Conservation (phyloP, 2,888 invertebrate genomes). For the Dasysyrphus albostriatus region DNA sequence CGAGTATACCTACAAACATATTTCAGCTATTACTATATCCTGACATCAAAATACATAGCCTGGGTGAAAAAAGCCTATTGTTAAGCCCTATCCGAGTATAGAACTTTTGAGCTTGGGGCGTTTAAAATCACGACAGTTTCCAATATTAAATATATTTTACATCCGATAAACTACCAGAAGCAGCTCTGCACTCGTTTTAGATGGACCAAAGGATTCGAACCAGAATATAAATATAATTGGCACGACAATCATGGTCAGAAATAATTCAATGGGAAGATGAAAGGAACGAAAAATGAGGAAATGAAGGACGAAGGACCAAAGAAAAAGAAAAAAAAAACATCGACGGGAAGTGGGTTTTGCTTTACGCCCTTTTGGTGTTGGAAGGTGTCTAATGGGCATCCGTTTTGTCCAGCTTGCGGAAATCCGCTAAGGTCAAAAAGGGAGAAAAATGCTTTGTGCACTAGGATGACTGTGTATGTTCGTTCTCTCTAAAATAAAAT, state of each 20-base stretch:
- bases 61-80: conserved; percentile 6
- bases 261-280: conserved; percentile 74
- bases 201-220: conserved; percentile 24
- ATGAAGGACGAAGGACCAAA: conserved; percentile 38
- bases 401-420: conserved; percentile 75
- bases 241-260: conserved; percentile 74
- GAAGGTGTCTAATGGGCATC: conserved; percentile 76
- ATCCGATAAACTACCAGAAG: neutral
- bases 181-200: conserved; percentile 5
- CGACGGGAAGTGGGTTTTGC: conserved; percentile 69
- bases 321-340: conserved; percentile 31
- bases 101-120: neutral
- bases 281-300: conserved; percentile 70
- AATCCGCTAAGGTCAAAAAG: conserved; percentile 72
- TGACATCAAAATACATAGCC: conserved; percentile 6
- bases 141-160: neutral
- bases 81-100: neutral
- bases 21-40: conserved; percentile 10
- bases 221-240: conserved; percentile 67
- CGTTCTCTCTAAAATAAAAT: conserved; percentile 19
- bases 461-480: conserved; percentile 53
- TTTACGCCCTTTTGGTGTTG: conserved; percentile 73
- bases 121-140: conserved; percentile 13
- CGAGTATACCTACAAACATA: neutral
- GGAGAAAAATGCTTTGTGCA: conserved; percentile 66